Evolutionary conservation across 1,140 invertebrate species (phyloP), one percentile per base, ranked within the genome.

Genomic region (Mizuhopecten yessoensis): DNA sequence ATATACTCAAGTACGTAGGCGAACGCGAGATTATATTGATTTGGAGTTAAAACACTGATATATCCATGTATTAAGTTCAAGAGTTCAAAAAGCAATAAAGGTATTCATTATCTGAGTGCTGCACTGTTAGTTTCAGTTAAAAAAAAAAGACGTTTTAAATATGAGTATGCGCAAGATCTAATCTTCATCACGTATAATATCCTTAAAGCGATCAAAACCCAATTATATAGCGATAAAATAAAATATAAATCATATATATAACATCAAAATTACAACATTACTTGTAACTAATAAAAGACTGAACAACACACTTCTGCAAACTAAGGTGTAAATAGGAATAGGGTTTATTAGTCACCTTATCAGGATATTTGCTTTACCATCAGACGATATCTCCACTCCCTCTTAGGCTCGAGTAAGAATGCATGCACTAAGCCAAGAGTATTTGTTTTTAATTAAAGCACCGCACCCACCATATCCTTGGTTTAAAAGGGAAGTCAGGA

Each of bases 391-490:
- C 23, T 75, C 23, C 57, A 75, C 57, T 75, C 57, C 57, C 57
- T n/a, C n/a, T 75, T 29, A n/a, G 57, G 57, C 57, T 75, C n/a
- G 29, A n/a, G 23, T 75, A n/a, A 23, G 0, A 1, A 13, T 13
- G 42, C 42, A 45, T 45, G 42, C 42, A 29, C 23, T 75, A 75
- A 17, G 23, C 57, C 5, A 75, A 29, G 9, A 5, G n/a, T 75
- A 75, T 75, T 75, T 75, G 57, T 29, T 75, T 75, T 75, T 75
- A 75, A 75, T 75, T 29, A 75, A 75, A 75, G 57, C 17, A 75
- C 57, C 57, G 2, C 57, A 29, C n/a, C 57, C 23, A 75, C n/a
- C 1, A 29, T 9, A 39, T n/a, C n/a, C n/a, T n/a, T n/a, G n/a
- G n/a, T n/a, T n/a, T n/a, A n/a, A n/a, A n/a, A n/a, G n/a, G n/a